Evolutionary conservation across 1,140 invertebrate species (phyloP), one percentile per base, ranked within the genome.

Genomic region (Trichogramma pretiosum): DNA sequence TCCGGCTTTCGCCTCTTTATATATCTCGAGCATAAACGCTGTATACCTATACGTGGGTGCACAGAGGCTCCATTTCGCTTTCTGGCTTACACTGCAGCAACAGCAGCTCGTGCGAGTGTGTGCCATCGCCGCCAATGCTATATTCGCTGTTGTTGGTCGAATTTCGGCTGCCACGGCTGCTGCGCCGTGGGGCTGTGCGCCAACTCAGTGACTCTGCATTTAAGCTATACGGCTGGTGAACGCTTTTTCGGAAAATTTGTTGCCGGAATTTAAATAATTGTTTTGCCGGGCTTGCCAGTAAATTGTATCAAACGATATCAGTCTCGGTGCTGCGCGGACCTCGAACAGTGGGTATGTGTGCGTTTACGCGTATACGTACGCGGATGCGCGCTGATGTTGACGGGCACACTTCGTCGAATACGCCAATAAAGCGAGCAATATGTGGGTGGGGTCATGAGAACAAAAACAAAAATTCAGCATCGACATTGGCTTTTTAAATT

Each of bases 231-330:
- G 56, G 55, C 60, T 48, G 46, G 55, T 52, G 51, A 60, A 59
- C 58, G 63, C 46, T 68, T 68, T 69, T 68, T 65, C 61, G 28
- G 57, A 63, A 68, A 70, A 70, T 68, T 67, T 56, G 46, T 53
- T 46, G 5, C 45, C 46, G 57, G 59, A 70, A 70, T 70, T 68
- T 70, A 70, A 69, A 68, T 70, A 70, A 70, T 70, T 70, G 67
- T 70, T 70, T 70, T 66, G 61, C 64, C 58, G 54, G 61, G 57
- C 38, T 58, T 56, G 61, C 46, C 65, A 61, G 55, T 68, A 70
- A 70, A 70, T 70, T 64, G 60, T 32, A n/a, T 53, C 55, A 50
- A 34, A 48, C 51, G 42, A 38, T 24, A 39, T 55, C 64, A 60
- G 52, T 52, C 11, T 30, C 45, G 50, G 44, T 41, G 55, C 52